Evolutionary conservation across 2,113 vertebrate genomes (phyloP), one percentile per base, ranked within the genome.

Genomic region (Gracilinanus agilis): DNA sequence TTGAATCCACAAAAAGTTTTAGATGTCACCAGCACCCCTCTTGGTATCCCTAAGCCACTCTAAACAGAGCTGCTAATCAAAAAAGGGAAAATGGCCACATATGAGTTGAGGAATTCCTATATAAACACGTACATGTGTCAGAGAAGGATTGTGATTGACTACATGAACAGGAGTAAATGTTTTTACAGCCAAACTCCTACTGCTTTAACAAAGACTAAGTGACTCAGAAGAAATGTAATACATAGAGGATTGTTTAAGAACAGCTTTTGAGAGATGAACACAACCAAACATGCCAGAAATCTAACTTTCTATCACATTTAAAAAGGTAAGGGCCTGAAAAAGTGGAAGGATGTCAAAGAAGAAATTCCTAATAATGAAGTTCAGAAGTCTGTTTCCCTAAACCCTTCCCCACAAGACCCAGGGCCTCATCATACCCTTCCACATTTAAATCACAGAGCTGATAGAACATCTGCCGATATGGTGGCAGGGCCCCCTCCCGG

Each of bases 381-480:
- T 83, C 67, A 40, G 19, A 83, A 83, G n/a, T 8, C 19, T 23
- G 19, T 40, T 83, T 1, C 56, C 55, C 0, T 0, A 24, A 40
- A 0, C 34, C 67, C 75, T 24, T 83, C 1, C 93, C 40, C 91
- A 0, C 29, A 89, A n/a, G 3, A 24, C 40, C 44, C 54, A 21
- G 90, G 90, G 44, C 44, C 44, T 24, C 93, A 8, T 0, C 96
- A 0, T 98, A 99, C 99, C 99, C 99, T 19, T 99, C 99, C 96
- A 99, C 99, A 0, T 99, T 98, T 97, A 99, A 91, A 95, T 99
- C 99, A 94, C 99, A 99, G 12, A 99, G 98, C 98, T 99, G 99
- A 98, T 99, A 99, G 98, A 99, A 99, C 99, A 99, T 99, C 98
- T 99, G 99, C 54, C 99, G 98, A 95, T 99, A 99, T 0, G 99